phyloP scores from a whole-genome alignment of 2,888 invertebrate species.

The Philereme transversata region DNA sequence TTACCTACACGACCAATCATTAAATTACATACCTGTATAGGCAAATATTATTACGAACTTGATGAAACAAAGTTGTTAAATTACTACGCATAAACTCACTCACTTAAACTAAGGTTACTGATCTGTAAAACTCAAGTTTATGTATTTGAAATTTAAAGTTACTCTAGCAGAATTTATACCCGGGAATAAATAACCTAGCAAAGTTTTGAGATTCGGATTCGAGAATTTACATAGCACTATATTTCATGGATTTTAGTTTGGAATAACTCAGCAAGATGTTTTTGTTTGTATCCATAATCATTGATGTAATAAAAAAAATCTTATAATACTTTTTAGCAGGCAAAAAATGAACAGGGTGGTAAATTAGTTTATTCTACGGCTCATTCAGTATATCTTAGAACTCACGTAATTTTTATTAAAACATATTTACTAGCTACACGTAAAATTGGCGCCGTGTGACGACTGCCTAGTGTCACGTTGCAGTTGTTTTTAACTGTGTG shows the following conservation, averaged over 20 bases:
- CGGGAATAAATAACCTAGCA: slow-evolving; percentile 32
- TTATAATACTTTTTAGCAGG: slow-evolving; percentile 1
- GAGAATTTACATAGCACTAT: slow-evolving; percentile 26
- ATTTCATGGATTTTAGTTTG: slow-evolving; percentile 25
- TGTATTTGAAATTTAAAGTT: slow-evolving; percentile 28
- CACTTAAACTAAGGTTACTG: slow-evolving; percentile 5
- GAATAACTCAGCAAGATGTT: slow-evolving; percentile 9
- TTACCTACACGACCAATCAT: too few species aligned
- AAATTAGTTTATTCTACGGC: too few species aligned
- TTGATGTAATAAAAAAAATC: too few species aligned
- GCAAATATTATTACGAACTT: not conserved
- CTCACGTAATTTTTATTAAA: too few species aligned
- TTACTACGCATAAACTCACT: slow-evolving; percentile 3
- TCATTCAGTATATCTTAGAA: too few species aligned
- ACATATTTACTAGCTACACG: too few species aligned
- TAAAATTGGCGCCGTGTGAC: too few species aligned
- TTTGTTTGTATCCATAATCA: too few species aligned
- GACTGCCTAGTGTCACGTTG: too few species aligned
- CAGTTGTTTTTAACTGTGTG: too few species aligned
- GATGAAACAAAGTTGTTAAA: not conserved
- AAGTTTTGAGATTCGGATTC: slow-evolving; percentile 33
- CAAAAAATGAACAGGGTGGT: not conserved
- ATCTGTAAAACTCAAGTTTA: slow-evolving; percentile 24
- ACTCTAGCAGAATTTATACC: slow-evolving; percentile 34
- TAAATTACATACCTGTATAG: too few species aligned